phyloP scores from a whole-genome alignment of 2,797 vertebrate genomes.

The Pantherophis alleghaniensis region DNA sequence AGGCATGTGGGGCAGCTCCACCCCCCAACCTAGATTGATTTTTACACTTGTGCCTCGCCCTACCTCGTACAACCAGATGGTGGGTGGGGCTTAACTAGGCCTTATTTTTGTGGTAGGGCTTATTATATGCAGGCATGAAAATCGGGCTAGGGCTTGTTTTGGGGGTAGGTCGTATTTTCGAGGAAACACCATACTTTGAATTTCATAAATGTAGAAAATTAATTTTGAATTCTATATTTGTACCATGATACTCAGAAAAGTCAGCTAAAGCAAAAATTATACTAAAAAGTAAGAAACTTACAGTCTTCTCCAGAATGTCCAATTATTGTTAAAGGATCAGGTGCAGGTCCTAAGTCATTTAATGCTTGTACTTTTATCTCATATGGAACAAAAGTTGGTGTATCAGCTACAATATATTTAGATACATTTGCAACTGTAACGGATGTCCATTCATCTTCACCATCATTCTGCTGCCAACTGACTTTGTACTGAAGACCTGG shows the following conservation, averaged over 20 bases:
- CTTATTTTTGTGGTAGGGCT: background rate
- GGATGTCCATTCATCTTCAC: conserved; percentile 84
- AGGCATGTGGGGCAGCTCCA: too few relatives aligned
- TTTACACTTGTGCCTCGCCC: background rate
- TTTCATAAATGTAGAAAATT: background rate
- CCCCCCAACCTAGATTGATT: background rate
- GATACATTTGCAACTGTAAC: conserved; percentile 88
- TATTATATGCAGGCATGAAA: background rate
- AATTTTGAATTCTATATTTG: background rate
- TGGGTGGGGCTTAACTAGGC: too few relatives aligned
- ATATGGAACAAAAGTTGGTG: conserved; percentile 89
- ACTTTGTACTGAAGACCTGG: conserved; percentile 92
- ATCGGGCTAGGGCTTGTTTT: background rate
- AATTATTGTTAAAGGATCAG: conserved; percentile 77
- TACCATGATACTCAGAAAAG: background rate
- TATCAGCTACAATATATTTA: conserved; percentile 90
- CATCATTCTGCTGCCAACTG: conserved; percentile 88
- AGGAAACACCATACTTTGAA: background rate
- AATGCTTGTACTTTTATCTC: conserved; percentile 93
- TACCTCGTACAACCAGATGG: background rate
- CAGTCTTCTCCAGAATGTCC: conserved; percentile 96
- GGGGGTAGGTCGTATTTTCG: too few relatives aligned
- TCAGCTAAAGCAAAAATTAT: background rate
- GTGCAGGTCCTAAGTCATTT: conserved; percentile 85
- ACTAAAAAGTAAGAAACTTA: conserved; percentile 74